Conservation (phyloP, 2,888 invertebrate genomes). For the Fragum sueziense region DNA sequence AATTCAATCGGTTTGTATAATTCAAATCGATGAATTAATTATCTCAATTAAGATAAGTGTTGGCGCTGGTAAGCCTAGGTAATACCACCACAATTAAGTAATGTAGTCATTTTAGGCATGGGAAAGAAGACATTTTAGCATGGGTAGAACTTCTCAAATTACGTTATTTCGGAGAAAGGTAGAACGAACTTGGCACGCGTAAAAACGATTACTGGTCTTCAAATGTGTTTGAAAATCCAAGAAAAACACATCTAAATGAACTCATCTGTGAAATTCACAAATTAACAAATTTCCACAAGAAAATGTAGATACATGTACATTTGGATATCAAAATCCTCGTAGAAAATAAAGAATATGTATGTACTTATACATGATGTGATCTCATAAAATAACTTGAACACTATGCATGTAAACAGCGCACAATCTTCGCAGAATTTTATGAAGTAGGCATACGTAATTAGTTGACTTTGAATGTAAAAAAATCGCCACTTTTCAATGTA, state of each 20-base stretch:
- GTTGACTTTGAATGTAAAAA: no score
- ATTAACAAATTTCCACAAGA: not conserved
- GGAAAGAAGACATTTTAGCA: no score
- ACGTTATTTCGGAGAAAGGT: no score
- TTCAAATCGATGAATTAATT: no score
- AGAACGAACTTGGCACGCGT: constrained; percentile 18
- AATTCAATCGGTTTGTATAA: no score
- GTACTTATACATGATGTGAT: not conserved
- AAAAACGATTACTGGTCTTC: constrained; percentile 6
- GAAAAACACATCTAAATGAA: constrained; percentile 14
- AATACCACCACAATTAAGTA: no score
- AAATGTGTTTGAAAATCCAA: constrained; percentile 9
- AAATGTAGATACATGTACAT: not conserved
- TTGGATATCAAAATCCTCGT: not conserved
- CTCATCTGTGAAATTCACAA: constrained; percentile 22
- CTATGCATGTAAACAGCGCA: not conserved
- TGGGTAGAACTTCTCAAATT: no score
- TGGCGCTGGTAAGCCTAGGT: no score
- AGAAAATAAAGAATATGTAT: not conserved
- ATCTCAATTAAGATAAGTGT: no score
- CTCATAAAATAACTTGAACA: not conserved
- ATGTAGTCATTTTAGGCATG: no score
- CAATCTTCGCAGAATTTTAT: not conserved
- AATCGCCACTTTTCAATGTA: no score
- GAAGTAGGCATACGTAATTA: no score